Evolutionary conservation across 2,113 vertebrate species (phyloP).

Genomic region (Ctenodactylus gundi): DNA sequence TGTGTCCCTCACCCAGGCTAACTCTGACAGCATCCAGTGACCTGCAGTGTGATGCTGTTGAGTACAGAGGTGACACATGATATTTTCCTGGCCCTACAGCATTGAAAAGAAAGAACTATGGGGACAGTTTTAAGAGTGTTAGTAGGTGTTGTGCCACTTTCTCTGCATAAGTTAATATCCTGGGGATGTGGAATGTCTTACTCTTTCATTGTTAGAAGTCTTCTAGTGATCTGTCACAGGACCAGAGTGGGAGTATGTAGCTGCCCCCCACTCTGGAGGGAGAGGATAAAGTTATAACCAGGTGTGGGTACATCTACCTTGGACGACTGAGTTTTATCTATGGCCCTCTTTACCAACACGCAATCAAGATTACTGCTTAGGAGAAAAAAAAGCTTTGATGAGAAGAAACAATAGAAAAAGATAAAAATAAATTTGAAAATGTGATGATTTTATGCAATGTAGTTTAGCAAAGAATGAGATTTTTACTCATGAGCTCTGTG

Average conservation of each 20-base stretch:
- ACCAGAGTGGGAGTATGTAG: not conserved
- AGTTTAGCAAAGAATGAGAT: not conserved
- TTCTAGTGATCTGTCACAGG: not conserved
- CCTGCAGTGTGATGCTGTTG: not conserved
- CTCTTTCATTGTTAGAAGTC: not conserved
- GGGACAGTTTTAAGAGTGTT: not conserved
- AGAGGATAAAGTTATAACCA: not conserved
- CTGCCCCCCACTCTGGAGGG: not conserved
- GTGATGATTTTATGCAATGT: not conserved
- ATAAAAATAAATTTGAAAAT: not conserved
- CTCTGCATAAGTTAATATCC: not conserved
- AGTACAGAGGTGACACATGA: not conserved
- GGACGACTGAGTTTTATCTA: not conserved
- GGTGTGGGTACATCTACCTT: not conserved
- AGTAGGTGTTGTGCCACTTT: not conserved
- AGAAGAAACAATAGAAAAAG: not conserved
- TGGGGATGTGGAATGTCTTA: not conserved
- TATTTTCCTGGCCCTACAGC: conserved; percentile 23
- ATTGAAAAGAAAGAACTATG: not conserved
- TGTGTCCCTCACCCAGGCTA: conserved; percentile 1
- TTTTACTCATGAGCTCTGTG: not conserved
- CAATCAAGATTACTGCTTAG: not conserved
- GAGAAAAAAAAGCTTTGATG: not conserved
- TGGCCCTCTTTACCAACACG: not conserved
- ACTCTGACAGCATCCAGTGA: not conserved